Conservation (phyloP, 2,888 invertebrate genomes). For the Drosophila nr. perissopoda region DNA sequence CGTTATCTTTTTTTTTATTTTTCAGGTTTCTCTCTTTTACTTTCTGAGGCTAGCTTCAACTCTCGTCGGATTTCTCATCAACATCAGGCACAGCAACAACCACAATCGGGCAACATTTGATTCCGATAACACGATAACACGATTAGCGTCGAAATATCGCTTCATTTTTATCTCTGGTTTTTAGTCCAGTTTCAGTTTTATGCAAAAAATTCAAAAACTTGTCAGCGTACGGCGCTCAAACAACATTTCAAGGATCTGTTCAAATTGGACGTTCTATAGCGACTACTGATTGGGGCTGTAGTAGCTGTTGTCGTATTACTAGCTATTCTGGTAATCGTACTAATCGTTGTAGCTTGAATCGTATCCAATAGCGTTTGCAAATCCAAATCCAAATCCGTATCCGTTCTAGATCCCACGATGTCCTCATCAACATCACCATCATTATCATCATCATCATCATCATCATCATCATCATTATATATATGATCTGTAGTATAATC, state of each 20-base stretch:
- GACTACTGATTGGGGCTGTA: slow-evolving; percentile 67
- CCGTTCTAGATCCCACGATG: slow-evolving; percentile 38
- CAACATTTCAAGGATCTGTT: slow-evolving; percentile 77
- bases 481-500: slow-evolving; percentile 27
- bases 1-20: slow-evolving; percentile 8
- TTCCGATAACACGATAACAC: slow-evolving; percentile 50
- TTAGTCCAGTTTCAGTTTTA: slow-evolving; percentile 59
- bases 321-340: slow-evolving; percentile 36
- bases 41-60: slow-evolving; percentile 18
- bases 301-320: slow-evolving; percentile 53
- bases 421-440: slow-evolving; percentile 24
- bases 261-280: slow-evolving; percentile 64
- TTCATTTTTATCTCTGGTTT: slow-evolving; percentile 5
- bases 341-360: slow-evolving; percentile 27
- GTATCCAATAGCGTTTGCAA: slow-evolving; percentile 24
- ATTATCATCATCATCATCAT: slow-evolving; percentile 14
- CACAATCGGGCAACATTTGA: slow-evolving; percentile 76
- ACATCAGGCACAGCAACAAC: slow-evolving; percentile 77
- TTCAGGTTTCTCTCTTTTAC: slow-evolving; percentile 26
- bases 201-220: slow-evolving; percentile 66
- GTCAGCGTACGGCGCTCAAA: slow-evolving; percentile 57
- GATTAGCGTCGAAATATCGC: slow-evolving; percentile 26
- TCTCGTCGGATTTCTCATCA: slow-evolving; percentile 58
- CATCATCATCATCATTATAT: slow-evolving; percentile 23
- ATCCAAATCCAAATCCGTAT: slow-evolving; percentile 32